Conservation (phyloP, 2,888 invertebrate species). For the Drosophila nigricruria region DNA sequence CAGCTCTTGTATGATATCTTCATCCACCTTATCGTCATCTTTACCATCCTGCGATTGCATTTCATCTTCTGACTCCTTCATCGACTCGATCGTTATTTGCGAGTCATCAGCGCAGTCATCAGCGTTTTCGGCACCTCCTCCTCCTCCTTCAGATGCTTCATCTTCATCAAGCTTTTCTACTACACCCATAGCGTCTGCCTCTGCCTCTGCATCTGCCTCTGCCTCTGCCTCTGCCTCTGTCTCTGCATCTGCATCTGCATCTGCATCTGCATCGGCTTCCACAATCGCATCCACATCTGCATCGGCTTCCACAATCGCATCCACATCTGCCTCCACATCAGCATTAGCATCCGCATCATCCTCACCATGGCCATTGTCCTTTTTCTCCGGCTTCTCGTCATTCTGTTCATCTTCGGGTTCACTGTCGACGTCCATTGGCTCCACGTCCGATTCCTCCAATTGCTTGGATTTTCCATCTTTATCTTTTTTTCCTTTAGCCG, state of each 20-base stretch:
- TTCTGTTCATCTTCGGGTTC: conserved; percentile 31
- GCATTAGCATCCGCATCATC: conserved; percentile 8
- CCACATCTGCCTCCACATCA: conserved; percentile 9
- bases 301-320: conserved; percentile 20
- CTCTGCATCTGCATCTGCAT: conserved; percentile 21
- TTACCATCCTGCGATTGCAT: conserved; percentile 47
- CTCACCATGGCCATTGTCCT: conserved; percentile 8
- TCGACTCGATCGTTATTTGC: conserved; percentile 69
- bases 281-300: conserved; percentile 30
- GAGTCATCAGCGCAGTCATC: conserved; percentile 54
- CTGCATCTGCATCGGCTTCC: conserved; percentile 30
- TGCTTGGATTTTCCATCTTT: conserved; percentile 8
- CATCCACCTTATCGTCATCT: conserved; percentile 32
- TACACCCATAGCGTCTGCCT: conserved; percentile 20
- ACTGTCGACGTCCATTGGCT: conserved; percentile 48
- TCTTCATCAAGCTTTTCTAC: conserved; percentile 8
- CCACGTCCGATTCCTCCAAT: conserved; percentile 30
- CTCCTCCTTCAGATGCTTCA: conserved; percentile 17
- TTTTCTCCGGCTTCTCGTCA: conserved; percentile 12
- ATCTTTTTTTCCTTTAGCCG: not conserved
- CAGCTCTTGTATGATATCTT: conserved; percentile 10
- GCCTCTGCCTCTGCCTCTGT: conserved; percentile 4
- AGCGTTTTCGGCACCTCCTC: conserved; percentile 22
- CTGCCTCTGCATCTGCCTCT: conserved; percentile 23
- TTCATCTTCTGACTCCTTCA: conserved; percentile 68